Evolutionary conservation across 2,888 invertebrate species (phyloP).

Genomic region (Caenorhabditis sp.): DNA sequence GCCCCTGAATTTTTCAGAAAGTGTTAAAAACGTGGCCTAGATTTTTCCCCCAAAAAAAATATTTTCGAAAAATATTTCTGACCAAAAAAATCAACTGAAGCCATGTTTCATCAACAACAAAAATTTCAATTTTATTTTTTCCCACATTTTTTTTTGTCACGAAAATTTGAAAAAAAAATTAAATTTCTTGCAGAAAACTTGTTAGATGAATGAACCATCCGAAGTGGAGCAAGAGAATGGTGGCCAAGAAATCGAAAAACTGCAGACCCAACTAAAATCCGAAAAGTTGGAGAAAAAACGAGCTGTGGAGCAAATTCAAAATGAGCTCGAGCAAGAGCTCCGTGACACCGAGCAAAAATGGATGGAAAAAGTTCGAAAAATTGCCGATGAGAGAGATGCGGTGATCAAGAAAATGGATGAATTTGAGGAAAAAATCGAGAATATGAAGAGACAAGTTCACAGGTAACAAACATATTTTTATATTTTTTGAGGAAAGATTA

Average conservation of each 20-base stretch:
- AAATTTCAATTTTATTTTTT: too few relatives aligned
- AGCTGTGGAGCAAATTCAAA: conserved; percentile 13
- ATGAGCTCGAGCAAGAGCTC: conserved; percentile 51
- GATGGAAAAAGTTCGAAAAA: conserved; percentile 50
- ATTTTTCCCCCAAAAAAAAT: too few relatives aligned
- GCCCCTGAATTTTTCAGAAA: too few relatives aligned
- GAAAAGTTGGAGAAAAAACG: conserved; percentile 30
- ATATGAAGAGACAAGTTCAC: conserved; percentile 44
- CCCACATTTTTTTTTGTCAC: too few relatives aligned
- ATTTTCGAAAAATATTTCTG: too few relatives aligned
- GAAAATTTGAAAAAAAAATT: too few relatives aligned
- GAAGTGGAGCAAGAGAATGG: neutral
- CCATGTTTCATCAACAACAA: too few relatives aligned
- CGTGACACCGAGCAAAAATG: conserved; percentile 44
- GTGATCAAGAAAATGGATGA: conserved; percentile 37
- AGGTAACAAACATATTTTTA: too few relatives aligned
- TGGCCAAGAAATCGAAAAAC: conserved; percentile 4
- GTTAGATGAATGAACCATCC: neutral
- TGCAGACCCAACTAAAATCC: conserved; percentile 34
- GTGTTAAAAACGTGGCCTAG: too few relatives aligned
- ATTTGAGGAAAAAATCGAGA: conserved; percentile 54
- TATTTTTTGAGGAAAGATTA: conserved; percentile 13
- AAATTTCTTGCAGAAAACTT: too few relatives aligned
- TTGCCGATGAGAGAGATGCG: conserved; percentile 41
- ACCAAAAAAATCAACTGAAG: too few relatives aligned